These are phyloP conservation scores for Okapia johnstoni DNA, from an alignment of 2,113 vertebrate species.

Conservation along the genomic window DNA sequence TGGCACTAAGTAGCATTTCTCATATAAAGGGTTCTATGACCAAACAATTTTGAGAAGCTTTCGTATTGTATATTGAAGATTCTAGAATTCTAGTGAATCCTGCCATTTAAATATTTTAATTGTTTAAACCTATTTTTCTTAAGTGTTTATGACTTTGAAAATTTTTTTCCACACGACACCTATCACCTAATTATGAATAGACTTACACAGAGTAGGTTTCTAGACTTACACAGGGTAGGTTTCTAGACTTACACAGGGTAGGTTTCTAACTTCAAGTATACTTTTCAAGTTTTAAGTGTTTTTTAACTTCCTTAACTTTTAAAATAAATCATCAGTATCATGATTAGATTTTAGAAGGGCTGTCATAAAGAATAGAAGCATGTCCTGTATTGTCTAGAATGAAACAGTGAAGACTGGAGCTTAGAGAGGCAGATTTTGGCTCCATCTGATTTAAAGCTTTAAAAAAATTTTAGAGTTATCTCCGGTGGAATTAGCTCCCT, in stretches of 20 bases:
- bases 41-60: neutral
- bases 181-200: neutral
- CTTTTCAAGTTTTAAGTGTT: neutral
- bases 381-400: neutral
- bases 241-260: neutral
- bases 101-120: neutral
- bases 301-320: slow-evolving; percentile 21
- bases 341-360: neutral
- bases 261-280: neutral
- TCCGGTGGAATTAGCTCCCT: neutral
- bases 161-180: neutral
- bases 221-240: neutral
- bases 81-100: neutral
- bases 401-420: neutral
- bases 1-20: neutral
- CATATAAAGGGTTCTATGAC: neutral
- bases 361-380: neutral
- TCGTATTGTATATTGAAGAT: neutral
- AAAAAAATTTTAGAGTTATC: neutral
- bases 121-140: neutral
- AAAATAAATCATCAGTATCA: neutral
- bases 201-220: too few relatives aligned
- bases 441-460: neutral
- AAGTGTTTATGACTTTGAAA: neutral
- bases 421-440: neutral